A percentile compares a stretch with the other conserved stretches of the same genome.
Conservation (phyloP, 2,797 vertebrate species). For the Momotus momota region DNA sequence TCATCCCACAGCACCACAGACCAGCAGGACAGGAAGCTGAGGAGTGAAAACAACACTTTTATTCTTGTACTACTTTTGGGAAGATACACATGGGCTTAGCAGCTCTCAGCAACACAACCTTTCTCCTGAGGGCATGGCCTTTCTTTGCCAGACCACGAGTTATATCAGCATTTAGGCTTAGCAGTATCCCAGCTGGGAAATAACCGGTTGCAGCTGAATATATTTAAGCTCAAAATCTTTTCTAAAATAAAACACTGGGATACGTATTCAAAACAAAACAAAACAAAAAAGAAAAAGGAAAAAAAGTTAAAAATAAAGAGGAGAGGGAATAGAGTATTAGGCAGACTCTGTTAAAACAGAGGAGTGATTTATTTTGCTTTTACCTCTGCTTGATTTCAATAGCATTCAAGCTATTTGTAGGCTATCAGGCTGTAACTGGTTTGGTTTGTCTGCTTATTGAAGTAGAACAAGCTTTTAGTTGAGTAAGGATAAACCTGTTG, state of each 20-base stretch:
- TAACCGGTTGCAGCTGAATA: neutral
- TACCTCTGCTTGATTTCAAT: neutral
- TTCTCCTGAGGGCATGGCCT: neutral
- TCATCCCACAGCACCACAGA: neutral
- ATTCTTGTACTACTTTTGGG: neutral
- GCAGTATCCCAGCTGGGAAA: neutral
- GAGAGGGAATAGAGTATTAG: neutral
- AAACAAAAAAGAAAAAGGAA: accelerated
- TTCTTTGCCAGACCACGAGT: neutral
- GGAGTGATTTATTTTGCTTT: neutral
- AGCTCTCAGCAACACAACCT: neutral
- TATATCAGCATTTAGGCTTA: neutral
- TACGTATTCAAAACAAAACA: neutral
- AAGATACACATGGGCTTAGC: accelerated
- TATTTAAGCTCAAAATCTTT: neutral
- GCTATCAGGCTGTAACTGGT: neutral
- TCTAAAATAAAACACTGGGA: neutral
- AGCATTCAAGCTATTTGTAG: neutral
- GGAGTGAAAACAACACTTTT: neutral
- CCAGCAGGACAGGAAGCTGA: neutral
- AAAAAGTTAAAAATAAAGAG: neutral
- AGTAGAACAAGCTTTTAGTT: neutral
- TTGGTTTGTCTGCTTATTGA: neutral
- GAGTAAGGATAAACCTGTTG: neutral
- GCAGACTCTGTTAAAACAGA: neutral